Conservation (phyloP, 2,797 vertebrate species). For the Diglossa cyanea region DNA sequence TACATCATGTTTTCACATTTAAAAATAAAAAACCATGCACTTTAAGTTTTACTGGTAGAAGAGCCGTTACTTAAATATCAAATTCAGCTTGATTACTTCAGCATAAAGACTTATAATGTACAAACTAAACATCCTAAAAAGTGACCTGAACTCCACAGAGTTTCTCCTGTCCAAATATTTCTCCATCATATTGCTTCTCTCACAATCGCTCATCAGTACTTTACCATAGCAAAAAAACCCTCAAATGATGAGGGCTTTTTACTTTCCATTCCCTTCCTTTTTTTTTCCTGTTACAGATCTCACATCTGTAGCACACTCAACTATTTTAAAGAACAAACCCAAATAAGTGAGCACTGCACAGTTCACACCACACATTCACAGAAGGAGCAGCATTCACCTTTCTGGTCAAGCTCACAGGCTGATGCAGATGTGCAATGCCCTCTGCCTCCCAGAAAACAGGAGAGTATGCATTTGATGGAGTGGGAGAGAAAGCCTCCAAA, state of each 20-base stretch:
- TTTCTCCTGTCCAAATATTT: background rate
- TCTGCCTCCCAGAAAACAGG: background rate
- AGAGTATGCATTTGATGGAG: background rate
- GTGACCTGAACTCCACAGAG: background rate
- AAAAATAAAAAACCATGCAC: background rate
- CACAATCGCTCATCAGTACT: background rate
- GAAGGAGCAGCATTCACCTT: background rate
- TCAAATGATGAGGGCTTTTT: accelerated
- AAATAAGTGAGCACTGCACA: background rate
- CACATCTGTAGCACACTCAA: background rate
- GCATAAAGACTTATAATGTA: background rate
- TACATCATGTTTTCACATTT: background rate
- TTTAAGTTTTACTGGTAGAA: background rate
- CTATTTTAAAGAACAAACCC: background rate
- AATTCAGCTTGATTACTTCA: background rate
- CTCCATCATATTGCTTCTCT: background rate
- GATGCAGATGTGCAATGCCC: background rate
- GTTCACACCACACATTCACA: background rate
- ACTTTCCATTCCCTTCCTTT: background rate
- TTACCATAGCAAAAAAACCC: background rate
- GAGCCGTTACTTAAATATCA: background rate
- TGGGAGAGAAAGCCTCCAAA: background rate
- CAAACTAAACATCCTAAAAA: background rate
- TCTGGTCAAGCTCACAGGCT: background rate
- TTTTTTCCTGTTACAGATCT: background rate